phyloP scores from a whole-genome alignment of 1,140 invertebrate genomes.

The Drosophila burlai region DNA sequence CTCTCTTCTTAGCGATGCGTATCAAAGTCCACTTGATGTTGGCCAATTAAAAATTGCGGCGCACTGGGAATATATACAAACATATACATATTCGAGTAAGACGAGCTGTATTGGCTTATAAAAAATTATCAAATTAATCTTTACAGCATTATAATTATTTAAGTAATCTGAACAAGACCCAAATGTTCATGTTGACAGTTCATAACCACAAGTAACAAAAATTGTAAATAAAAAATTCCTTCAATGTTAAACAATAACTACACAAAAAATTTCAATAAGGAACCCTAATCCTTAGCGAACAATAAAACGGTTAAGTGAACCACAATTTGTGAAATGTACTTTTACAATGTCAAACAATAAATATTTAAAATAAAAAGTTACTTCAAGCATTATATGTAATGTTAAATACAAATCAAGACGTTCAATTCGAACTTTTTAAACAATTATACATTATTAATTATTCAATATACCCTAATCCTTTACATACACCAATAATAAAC shows the following conservation, averaged over 20 bases:
- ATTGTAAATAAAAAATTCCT: not conserved
- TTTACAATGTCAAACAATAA: not conserved
- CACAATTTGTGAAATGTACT: not conserved
- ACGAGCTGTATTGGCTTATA: not conserved
- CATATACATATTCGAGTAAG: not conserved
- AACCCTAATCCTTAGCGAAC: too few relatives aligned
- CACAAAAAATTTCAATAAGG: too few relatives aligned
- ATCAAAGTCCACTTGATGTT: constrained; percentile 34
- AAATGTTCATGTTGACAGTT: not conserved
- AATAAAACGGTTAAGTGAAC: not conserved
- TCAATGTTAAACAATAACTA: not conserved
- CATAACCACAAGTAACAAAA: not conserved
- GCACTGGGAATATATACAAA: not conserved
- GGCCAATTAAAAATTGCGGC: constrained; percentile 5
- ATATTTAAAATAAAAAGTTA: not conserved
- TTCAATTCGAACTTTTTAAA: too few relatives aligned
- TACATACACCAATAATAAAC: not conserved
- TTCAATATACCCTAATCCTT: too few relatives aligned
- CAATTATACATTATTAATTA: too few relatives aligned
- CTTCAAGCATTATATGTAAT: not conserved
- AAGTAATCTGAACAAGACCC: not conserved
- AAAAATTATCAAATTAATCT: constrained; percentile 20
- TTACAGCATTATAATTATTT: constrained; percentile 9
- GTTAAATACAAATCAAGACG: not conserved
- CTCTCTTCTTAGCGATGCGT: constrained; percentile 5